Evolutionary conservation across 1,140 invertebrate genomes (phyloP).

Genomic region (Tenebrio molitor): DNA sequence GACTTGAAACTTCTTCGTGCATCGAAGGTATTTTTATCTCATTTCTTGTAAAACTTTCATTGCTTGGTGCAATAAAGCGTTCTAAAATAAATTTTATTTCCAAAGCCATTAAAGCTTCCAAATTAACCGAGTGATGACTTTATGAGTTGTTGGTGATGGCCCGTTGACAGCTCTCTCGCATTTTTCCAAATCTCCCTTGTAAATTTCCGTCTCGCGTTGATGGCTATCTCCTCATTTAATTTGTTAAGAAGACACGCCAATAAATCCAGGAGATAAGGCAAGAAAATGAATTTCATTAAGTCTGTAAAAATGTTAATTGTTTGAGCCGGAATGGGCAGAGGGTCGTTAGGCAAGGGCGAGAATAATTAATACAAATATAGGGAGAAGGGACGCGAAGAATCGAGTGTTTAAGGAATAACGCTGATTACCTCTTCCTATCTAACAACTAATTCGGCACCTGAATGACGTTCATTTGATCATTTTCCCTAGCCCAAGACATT

Average conservation of each 20-base stretch:
- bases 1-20: too few species aligned
- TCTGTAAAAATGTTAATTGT: conserved; percentile 30
- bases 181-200: background rate
- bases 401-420: conserved; percentile 28
- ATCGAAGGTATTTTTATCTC: too few species aligned
- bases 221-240: background rate
- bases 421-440: conserved; percentile 32
- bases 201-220: background rate
- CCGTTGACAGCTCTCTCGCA: too few species aligned
- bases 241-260: conserved; percentile 7
- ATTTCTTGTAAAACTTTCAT: too few species aligned
- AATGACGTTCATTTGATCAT: conserved; percentile 39
- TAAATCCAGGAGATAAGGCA: conserved; percentile 15
- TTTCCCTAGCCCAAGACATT: conserved; percentile 30
- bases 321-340: background rate
- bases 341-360: background rate
- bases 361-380: conserved; percentile 38
- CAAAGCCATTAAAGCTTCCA: too few species aligned
- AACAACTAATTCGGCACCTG: conserved; percentile 34
- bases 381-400: conserved; percentile 14
- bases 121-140: too few species aligned
- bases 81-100: too few species aligned
- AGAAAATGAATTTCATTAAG: conserved; percentile 30
- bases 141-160: too few species aligned
- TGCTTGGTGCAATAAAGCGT: too few species aligned